Conservation (phyloP, 2,113 vertebrate genomes). For the Pimephales promelas region DNA sequence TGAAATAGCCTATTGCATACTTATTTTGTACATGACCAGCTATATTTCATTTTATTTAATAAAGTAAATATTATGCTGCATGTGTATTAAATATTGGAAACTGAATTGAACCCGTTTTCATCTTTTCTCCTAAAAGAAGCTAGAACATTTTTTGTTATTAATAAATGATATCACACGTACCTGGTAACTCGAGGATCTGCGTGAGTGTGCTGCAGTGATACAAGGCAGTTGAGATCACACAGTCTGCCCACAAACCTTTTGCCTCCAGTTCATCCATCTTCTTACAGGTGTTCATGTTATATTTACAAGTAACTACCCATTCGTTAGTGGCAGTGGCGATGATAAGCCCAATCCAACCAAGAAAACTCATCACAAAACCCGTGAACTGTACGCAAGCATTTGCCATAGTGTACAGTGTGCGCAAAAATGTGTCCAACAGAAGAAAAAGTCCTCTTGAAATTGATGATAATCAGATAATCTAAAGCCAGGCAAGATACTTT, state of each 20-base stretch:
- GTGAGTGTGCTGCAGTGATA: slow-evolving; percentile 90
- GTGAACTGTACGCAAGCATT: slow-evolving; percentile 87
- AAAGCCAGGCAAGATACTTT: neutral
- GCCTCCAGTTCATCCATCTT: slow-evolving; percentile 90
- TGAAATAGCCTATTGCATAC: too few species aligned
- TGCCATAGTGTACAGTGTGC: slow-evolving; percentile 78
- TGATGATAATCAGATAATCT: neutral
- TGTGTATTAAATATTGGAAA: neutral
- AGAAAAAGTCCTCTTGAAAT: neutral
- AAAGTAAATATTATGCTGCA: neutral
- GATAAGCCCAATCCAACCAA: slow-evolving; percentile 92
- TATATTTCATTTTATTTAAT: too few species aligned
- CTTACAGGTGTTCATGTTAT: slow-evolving; percentile 89
- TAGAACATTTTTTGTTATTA: too few species aligned
- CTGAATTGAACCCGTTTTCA: neutral
- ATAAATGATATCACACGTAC: slow-evolving; percentile 68
- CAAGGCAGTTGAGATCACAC: slow-evolving; percentile 87
- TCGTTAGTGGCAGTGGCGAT: slow-evolving; percentile 92
- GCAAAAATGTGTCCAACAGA: neutral
- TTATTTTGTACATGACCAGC: too few species aligned
- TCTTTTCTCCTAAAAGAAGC: neutral
- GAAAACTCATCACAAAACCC: slow-evolving; percentile 85
- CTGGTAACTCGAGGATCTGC: slow-evolving; percentile 93
- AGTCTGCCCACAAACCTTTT: slow-evolving; percentile 95
- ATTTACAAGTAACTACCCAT: slow-evolving; percentile 92